Evolutionary conservation across 2,797 vertebrate species (phyloP).

Genomic region (Hydrocynus forskahlii): DNA sequence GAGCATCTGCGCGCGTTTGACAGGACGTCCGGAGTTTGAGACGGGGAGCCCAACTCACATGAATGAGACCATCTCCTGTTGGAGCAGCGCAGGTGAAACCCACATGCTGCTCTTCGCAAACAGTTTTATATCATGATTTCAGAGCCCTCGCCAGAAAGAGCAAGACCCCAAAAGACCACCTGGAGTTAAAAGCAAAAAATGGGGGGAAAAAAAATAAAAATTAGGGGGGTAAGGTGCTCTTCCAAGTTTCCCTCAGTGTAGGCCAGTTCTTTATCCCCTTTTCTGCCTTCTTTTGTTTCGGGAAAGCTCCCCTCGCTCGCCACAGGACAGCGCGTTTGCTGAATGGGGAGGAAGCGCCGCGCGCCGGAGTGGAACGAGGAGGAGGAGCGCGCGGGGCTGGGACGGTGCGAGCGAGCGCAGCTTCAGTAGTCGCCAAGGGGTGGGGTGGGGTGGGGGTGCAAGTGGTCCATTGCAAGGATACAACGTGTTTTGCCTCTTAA

Average conservation of each 20-base stretch:
- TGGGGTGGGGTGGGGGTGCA: slow-evolving; percentile 21
- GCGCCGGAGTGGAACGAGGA: slow-evolving; percentile 57
- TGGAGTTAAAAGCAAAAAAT: no score
- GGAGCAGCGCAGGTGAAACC: slow-evolving; percentile 35
- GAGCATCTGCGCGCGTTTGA: slow-evolving; percentile 51
- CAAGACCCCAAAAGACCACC: slow-evolving; percentile 21
- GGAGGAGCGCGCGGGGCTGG: slow-evolving; percentile 52
- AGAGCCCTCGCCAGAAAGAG: not conserved
- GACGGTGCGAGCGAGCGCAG: slow-evolving; percentile 30
- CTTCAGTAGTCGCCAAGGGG: slow-evolving; percentile 49
- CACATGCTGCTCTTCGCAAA: slow-evolving; percentile 10
- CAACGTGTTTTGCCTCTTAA: not conserved
- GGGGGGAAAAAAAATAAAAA: slow-evolving; percentile 2
- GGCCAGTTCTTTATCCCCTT: slow-evolving; percentile 35
- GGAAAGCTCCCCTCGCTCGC: slow-evolving; percentile 48
- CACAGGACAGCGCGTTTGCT: slow-evolving; percentile 56
- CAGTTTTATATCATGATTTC: not conserved
- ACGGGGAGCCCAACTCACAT: slow-evolving; percentile 4
- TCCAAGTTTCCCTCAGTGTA: not conserved
- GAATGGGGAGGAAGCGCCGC: slow-evolving; percentile 55
- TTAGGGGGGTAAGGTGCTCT: not conserved
- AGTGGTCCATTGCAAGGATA: not conserved
- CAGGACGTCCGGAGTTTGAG: slow-evolving; percentile 41
- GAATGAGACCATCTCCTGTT: slow-evolving; percentile 2
- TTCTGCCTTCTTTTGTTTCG: slow-evolving; percentile 50